Base-by-base conservation (phyloP, 2,113 vertebrate species). In the Otocyon megalotis region DNA sequence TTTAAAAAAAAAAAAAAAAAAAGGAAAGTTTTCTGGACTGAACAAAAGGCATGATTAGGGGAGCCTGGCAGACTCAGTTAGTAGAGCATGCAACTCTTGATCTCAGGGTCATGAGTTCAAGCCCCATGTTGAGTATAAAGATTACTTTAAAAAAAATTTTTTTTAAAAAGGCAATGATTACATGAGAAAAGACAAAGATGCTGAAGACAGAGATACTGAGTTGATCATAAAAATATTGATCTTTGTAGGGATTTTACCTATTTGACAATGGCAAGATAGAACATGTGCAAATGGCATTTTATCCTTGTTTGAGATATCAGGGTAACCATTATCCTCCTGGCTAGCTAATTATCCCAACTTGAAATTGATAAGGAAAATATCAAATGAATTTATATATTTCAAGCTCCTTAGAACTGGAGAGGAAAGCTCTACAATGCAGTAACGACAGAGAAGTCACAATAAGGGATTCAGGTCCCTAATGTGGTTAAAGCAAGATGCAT, bases 301-400 rank as follows among this genome's bases (percentile, higher is more conserved):
- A 85, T 87, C 95, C 74, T 54, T 93, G 12, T 88, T 85, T 94
- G 86, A 67, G 28, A 93, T 94, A 88, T 82, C 19, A 62, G 7
- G 71, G 71, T 62, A 94, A 67, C 22, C 37, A 50, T 71, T 77
- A 77, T 72, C 26, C 26, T 8, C 20, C 53, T 87, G 79, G 14
- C 83, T 84, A 92, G 22, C 53, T 84, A 65, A 90, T 81, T 90
- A 35, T 88, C 28, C 67, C 37, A 87, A 92, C 22, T 79, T 76
- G 63, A 94, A 96, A 89, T 35, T 90, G 30, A 87, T 82, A 83
- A 89, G 43, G 28, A 58, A 83, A 92, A 67, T 67, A 96, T 79
- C 67, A 95, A 89, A 92, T 62, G 8, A 88, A 92, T 65, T 30
- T 91, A 32, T 84, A 53, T 90, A 56, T n/a, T 28, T 16, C 7